Base-by-base conservation (phyloP, 2,797 vertebrate species). In the Perodicticus potto region DNA sequence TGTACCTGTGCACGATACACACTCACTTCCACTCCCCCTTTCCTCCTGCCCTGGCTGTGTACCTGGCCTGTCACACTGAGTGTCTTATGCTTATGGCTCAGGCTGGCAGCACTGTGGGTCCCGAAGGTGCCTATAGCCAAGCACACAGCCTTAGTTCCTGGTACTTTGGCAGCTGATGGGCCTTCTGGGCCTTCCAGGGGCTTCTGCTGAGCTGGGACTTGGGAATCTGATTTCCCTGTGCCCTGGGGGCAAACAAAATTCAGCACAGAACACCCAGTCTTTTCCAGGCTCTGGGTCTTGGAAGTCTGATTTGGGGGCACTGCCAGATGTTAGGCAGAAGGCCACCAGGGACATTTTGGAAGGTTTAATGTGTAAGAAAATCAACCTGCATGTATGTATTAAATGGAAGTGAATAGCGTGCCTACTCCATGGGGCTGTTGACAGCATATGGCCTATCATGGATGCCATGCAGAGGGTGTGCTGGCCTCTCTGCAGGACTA, bases 91-190 rank as follows among this genome's bases (percentile, higher is more conserved):
- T 59, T n/a, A 2, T 2, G 20, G 74, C 85, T 65, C 57, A 32
- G 7, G 5, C 67, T 61, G 53, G 63, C 83, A 61, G 29, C 34
- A 34, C 59, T 7, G n/a, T 23, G 4, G 1, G 34, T 16, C 45
- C 53, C 53, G 57, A 53, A 53, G 49, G 49, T 16, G 14, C 49
- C 49, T 53, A 7, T 32, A 86, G n/a, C 92, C 78, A 49, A 94
- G 74, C 94, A 57, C 59, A 17, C 85, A 89, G 34, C 91, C 59
- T 49, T 55, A n/a, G 61, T 45, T 89, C 69, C 96, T 88, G 95
- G 81, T 83, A 95, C 90, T 37, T 69, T 95, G 78, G 43, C 63
- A 57, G 29, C 65, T 34, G 61, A 25, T 25, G 34, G 70, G 77
- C 86, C 67, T 17, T 67, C 55, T 25, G 34, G 70, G 77, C 86